Evolutionary conservation across 2,888 invertebrate species (phyloP), one percentile per base, ranked within the genome.

Genomic region (Lysandra bellargus): DNA sequence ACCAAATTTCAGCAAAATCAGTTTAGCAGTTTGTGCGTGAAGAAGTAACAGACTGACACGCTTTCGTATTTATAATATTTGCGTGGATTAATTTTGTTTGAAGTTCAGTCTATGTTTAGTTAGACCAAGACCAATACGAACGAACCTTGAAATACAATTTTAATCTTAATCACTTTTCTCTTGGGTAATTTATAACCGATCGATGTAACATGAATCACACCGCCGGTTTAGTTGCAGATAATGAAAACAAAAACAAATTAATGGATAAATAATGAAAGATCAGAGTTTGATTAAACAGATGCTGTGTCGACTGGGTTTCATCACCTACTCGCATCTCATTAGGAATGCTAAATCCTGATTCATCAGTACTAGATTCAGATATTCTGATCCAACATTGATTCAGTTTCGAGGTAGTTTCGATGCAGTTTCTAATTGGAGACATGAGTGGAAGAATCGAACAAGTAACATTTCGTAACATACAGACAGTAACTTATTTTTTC

Each of bases 271-370:
- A 92, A 93, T 92, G 91, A 91, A 91, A 90, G 88, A 88, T 88
- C 89, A 83, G 84, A 83, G 84, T 83, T 88, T 91, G 92, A 93
- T 93, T 89, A 92, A 92, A 88, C 89, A 88, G 87, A 82, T 81
- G 86, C 91, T 92, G 92, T 92, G 92, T 88, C 83, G 86, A 40
- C 90, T 91, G 92, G 90, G 86, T 89, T 91, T 92, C 91, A 92
- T 90, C 89, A 90, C 87, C 23, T 74, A 84, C 87, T 88, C 88
- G 89, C 90, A 88, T 88, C 89, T 91, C 89, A 92, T 92, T 92
- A 91, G 89, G 78, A 80, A 78, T 78, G 79, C 30, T 79, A 44
- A 69, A 37, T 6, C 5, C 33, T 69, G 69, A 14, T 12, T 12
- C 69, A 37, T 23, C 4, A 69, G 33, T 69, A 69, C 7, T n/a